Evolutionary conservation across 2,113 vertebrate genomes (phyloP).

Genomic region (Xenopus borealis): DNA sequence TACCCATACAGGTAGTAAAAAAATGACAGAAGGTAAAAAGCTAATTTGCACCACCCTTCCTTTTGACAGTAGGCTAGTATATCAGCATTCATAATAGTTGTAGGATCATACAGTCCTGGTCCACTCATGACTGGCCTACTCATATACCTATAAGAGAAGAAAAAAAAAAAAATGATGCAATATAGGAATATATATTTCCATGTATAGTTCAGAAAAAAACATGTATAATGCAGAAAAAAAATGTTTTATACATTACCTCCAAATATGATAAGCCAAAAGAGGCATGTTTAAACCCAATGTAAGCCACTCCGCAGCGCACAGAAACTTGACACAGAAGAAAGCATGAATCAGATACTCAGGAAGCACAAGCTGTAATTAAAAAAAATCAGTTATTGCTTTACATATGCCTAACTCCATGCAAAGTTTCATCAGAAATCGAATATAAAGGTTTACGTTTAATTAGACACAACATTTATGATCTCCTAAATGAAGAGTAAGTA

Average conservation of each 20-base stretch:
- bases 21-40: conserved; percentile 97
- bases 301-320: conserved; percentile 96
- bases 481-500: no score
- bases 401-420: no score
- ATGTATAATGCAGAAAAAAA: neutral
- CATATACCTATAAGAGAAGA: conserved; percentile 78
- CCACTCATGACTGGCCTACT: conserved; percentile 96
- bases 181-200: neutral
- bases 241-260: conserved; percentile 77
- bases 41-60: conserved; percentile 98
- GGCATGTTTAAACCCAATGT: conserved; percentile 94
- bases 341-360: conserved; percentile 99
- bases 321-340: conserved; percentile 99
- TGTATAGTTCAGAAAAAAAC: neutral
- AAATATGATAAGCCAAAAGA: conserved; percentile 94
- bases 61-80: conserved; percentile 98
- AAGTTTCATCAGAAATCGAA: no score
- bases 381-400: conserved; percentile 22
- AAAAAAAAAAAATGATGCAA: conserved; percentile 33
- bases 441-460: no score
- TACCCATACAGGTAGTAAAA: conserved; percentile 99
- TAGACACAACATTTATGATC: no score
- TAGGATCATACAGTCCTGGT: conserved; percentile 94
- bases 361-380: conserved; percentile 86
- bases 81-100: conserved; percentile 98